Evolutionary conservation across 2,113 vertebrate species (phyloP).

Genomic region (Ahaetulla prasina): DNA sequence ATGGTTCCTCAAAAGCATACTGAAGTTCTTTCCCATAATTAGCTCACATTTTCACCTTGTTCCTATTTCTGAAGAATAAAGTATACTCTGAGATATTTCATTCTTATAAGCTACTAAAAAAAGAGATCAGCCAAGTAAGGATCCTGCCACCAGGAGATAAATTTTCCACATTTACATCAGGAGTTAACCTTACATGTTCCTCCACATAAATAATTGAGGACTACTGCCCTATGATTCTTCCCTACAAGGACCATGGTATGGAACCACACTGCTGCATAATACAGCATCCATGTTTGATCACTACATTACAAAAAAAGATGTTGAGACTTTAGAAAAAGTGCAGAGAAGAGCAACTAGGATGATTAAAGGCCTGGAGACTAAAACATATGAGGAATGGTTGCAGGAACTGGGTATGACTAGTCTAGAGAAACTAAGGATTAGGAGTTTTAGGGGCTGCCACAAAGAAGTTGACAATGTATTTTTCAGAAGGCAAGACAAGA

Average conservation of each 20-base stretch:
- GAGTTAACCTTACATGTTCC: neutral
- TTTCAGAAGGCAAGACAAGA: too few relatives aligned
- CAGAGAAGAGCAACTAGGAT: too few relatives aligned
- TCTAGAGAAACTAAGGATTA: too few relatives aligned
- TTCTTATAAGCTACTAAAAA: neutral
- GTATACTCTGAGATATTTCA: neutral
- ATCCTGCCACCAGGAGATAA: neutral
- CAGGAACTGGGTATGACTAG: too few relatives aligned
- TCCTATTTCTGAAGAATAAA: neutral
- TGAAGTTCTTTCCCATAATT: neutral
- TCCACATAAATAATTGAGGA: neutral
- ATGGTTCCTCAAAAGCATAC: neutral
- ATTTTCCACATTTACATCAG: neutral
- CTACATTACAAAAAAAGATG: too few relatives aligned
- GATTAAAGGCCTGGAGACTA: too few relatives aligned
- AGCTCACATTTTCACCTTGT: neutral
- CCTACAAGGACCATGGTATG: neutral
- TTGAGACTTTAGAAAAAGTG: too few relatives aligned
- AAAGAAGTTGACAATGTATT: too few relatives aligned
- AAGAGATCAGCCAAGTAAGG: neutral
- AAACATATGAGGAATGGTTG: too few relatives aligned
- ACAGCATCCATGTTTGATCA: too few relatives aligned
- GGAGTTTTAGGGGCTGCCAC: too few relatives aligned
- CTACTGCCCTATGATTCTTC: neutral
- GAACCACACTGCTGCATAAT: neutral